Evolutionary conservation across 2,797 vertebrate species (phyloP).

Genomic region (Sebastes aleutianus): DNA sequence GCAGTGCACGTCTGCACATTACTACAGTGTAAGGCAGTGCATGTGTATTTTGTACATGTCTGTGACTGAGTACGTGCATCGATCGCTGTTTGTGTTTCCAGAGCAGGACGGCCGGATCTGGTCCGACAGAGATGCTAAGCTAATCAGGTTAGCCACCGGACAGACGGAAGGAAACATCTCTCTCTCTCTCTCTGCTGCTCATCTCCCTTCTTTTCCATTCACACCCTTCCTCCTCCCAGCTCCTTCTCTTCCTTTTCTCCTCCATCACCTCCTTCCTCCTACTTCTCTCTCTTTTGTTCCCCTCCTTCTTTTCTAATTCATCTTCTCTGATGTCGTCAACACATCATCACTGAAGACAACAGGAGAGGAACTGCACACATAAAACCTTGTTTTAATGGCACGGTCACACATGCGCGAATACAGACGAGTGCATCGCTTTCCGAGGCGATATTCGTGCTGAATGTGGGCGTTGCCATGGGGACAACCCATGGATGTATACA

Average conservation of each 20-base stretch:
- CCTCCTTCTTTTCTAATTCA: not conserved
- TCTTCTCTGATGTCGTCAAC: not conserved
- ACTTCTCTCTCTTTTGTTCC: not conserved
- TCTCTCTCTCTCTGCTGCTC: slow-evolving; percentile 31
- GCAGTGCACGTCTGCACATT: not conserved
- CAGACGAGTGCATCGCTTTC: no score
- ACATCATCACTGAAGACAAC: not conserved
- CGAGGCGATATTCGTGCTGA: no score
- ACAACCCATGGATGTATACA: no score
- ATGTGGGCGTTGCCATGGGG: no score
- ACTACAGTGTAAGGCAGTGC: not conserved
- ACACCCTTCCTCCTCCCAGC: slow-evolving; percentile 13
- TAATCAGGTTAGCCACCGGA: slow-evolving; percentile 79
- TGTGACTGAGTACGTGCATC: not conserved
- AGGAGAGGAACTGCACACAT: not conserved
- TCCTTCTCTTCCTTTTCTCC: not conserved
- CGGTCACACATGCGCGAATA: no score
- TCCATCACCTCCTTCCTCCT: not conserved
- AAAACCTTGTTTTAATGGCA: not conserved
- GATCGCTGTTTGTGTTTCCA: slow-evolving; percentile 16
- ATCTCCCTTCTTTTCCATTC: slow-evolving; percentile 47
- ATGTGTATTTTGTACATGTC: not conserved
- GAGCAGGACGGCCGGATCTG: slow-evolving; percentile 66
- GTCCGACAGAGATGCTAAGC: slow-evolving; percentile 49
- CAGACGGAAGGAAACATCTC: slow-evolving; percentile 56